Base-by-base conservation (phyloP, 2,888 invertebrate genomes). In the Gasteruption jaculator region DNA sequence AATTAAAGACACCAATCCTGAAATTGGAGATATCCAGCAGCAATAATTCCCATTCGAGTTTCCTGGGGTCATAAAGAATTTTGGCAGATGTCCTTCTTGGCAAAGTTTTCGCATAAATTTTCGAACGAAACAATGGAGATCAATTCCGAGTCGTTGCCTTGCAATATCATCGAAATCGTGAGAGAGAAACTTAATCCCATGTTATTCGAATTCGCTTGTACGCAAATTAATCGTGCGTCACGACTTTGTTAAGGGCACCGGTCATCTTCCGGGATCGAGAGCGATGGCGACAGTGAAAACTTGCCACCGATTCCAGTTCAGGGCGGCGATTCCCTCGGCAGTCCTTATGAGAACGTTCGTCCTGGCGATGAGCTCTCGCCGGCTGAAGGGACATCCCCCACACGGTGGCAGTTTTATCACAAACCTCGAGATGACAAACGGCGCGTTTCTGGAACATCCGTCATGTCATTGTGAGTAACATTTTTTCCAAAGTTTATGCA, bases 241-340 rank as follows among this genome's bases (percentile, higher is more conserved):
- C 38, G 30, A 11, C 25, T 32, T 12, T 38, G 38, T 6, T 32
- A 42, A 72, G 72, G 71, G 56, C 69, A 72, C 47, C 64, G 69
- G 50, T 66, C 69, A 38, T 63, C 68, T 33, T 65, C 65, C 14
- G 70, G 68, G 20, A 51, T 65, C 52, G 79, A 80, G 54, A 79
- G 78, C 49, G 80, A 81, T 47, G 64, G 64, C 3, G 80, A 80
- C 44, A 80, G 80, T 41, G 71, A 78, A 53, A 75, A 77, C 34
- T 71, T 83, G 48, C 85, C 85, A n/a, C 81, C 82, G 3, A 81
- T 84, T 61, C 82, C 83, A 18, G 76, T 79, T 18, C 73, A 73
- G 40, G 59, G 65, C 41, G 71, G 74, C 50, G 81, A 81, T 57
- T 78, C 78, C 12, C 70, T 80, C 58, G 80, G 80, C 39, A 80